Evolutionary conservation across 2,113 vertebrate species (phyloP).

Genomic region (Aphelocoma coerulescens): DNA sequence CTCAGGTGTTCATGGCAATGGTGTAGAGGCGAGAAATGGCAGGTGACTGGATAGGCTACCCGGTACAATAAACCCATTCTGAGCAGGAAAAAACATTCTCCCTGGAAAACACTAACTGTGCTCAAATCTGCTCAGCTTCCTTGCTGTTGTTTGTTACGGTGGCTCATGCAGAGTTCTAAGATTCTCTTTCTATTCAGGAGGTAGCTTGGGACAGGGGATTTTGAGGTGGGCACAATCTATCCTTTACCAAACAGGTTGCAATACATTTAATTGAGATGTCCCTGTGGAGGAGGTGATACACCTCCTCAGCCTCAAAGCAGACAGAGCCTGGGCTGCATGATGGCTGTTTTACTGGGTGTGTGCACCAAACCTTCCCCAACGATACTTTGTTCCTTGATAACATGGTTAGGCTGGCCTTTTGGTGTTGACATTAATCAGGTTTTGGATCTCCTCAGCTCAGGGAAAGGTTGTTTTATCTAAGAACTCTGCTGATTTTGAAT

Average conservation of each 20-base stretch:
- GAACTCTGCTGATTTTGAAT: background rate
- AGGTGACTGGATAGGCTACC: background rate
- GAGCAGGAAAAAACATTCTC: background rate
- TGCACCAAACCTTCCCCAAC: background rate
- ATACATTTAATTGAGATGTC: background rate
- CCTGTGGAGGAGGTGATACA: background rate
- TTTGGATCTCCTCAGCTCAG: background rate
- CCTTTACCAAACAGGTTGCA: background rate
- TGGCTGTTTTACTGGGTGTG: background rate
- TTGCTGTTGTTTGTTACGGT: fast-evolving
- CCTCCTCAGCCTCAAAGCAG: background rate
- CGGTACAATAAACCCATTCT: background rate
- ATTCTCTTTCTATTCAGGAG: background rate
- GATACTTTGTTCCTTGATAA: background rate
- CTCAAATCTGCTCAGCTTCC: background rate
- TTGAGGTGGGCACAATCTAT: background rate
- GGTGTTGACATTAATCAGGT: background rate
- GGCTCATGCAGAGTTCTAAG: background rate
- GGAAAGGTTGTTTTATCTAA: background rate
- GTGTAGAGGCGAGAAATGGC: background rate
- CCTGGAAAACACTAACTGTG: background rate
- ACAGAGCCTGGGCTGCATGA: background rate
- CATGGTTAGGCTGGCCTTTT: background rate
- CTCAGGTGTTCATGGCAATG: background rate
- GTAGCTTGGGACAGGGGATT: background rate